Base-by-base conservation (phyloP, 2,113 vertebrate genomes). In the Anhinga anhinga region DNA sequence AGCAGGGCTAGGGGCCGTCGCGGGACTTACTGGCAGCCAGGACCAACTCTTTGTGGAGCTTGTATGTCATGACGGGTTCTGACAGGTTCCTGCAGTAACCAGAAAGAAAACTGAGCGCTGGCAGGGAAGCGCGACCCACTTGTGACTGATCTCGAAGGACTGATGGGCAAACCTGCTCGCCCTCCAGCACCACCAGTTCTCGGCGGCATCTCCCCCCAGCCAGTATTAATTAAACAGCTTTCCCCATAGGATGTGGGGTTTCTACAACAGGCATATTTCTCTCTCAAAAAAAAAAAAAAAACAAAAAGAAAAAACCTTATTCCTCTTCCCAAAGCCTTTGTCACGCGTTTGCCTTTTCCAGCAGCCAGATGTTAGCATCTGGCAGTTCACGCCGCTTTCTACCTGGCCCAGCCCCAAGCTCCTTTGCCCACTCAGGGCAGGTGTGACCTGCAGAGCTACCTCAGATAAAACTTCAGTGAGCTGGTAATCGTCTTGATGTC, bases 401-500 rank as follows among this genome's bases (percentile, higher is more conserved):
- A 3, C 32, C 13, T 8, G 26, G 12, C 27, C 5, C 27, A 85
- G 47, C 25, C 62, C 61, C 23, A 12, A 27, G n/a, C 40, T 56
- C 42, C 27, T 36, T 13, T 27, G 49, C 66, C 34, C 19, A 3
- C 30, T 1, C 1, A 0, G 42, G 15, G 42, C 42, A 62, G 22
- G 26, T 3, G 5, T 8, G 88, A 32, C 29, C n/a, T 49, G 49
- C 62, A 53, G 55, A 45, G 93, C 62, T 96, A 99, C 99, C 99
- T 99, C 88, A 99, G 98, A 96, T 99, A 99, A 97, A 99, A 99
- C 98, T 99, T 99, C 95, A 99, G 97, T 5, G 99, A 99, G 96
- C 99, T 99, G 72, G 99, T 99, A 92, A 99, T 98, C 23, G 99
- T 99, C 98, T 99, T 99, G 91, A 99, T 98, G 94, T 99, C 99